phyloP scores from a whole-genome alignment of 2,113 vertebrate species.

The Ammodytes dubius region DNA sequence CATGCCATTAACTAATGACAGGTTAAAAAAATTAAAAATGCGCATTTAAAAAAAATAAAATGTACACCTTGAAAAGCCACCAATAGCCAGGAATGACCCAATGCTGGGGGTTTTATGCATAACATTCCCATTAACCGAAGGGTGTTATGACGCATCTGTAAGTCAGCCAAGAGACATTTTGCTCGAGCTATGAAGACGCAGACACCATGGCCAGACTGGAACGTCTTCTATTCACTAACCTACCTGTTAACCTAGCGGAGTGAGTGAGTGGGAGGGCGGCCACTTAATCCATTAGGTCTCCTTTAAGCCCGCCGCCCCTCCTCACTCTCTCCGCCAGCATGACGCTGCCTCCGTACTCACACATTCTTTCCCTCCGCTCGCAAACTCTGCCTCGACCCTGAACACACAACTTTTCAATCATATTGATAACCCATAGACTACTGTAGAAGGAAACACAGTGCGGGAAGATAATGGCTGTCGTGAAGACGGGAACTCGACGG shows the following conservation, averaged over 20 bases:
- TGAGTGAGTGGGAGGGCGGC: not conserved
- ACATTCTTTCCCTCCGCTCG: conserved; percentile 44
- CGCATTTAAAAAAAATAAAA: too few species aligned
- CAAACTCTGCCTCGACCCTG: conserved; percentile 11
- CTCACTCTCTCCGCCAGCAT: conserved; percentile 49
- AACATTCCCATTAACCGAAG: too few species aligned
- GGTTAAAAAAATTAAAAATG: too few species aligned
- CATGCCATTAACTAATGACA: too few species aligned
- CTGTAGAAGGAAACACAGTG: too few species aligned
- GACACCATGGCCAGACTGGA: not conserved
- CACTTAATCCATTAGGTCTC: conserved; percentile 45
- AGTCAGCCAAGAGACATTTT: not conserved
- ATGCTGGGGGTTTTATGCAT: too few species aligned
- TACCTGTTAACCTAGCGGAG: not conserved
- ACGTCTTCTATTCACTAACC: too few species aligned
- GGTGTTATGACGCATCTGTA: too few species aligned
- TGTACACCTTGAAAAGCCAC: too few species aligned
- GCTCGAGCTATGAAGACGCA: not conserved
- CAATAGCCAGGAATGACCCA: too few species aligned
- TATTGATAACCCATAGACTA: not conserved
- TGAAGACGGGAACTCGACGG: not conserved
- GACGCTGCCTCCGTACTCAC: conserved; percentile 60
- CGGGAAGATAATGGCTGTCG: not conserved
- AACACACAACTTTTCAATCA: conserved; percentile 9
- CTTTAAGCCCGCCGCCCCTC: conserved; percentile 68